A percentile compares a stretch with the other conserved stretches of the same genome.
These are phyloP conservation scores for Diloba caeruleocephala DNA, from an alignment of 2,888 invertebrate species.

Conservation along the genomic window DNA sequence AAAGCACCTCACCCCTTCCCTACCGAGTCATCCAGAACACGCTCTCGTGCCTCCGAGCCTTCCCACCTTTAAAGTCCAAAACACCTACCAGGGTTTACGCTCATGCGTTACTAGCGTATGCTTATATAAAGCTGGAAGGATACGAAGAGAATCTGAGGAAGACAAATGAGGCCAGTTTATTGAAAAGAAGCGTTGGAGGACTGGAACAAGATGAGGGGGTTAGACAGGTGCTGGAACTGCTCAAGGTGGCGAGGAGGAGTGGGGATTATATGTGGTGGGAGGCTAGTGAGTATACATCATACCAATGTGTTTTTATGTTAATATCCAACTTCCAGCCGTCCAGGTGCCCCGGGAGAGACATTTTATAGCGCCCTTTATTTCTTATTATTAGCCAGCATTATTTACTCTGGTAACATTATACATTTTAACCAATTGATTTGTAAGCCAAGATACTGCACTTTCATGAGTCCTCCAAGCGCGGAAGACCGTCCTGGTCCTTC, in stretches of 20 bases:
- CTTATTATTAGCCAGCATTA: too few relatives aligned
- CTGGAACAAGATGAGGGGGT: constrained; percentile 72
- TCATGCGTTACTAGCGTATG: constrained; percentile 72
- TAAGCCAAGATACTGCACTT: too few relatives aligned
- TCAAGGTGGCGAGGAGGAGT: constrained; percentile 71
- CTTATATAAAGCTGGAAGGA: constrained; percentile 69
- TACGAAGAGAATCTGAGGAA: constrained; percentile 71
- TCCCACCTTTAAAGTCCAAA: constrained; percentile 69
- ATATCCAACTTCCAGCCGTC: too few relatives aligned
- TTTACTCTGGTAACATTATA: too few relatives aligned
- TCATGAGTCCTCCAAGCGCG: too few relatives aligned
- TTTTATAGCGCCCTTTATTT: too few relatives aligned
- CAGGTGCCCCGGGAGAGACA: too few relatives aligned
- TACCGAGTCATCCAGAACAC: constrained; percentile 86
- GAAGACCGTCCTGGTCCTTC: too few relatives aligned
- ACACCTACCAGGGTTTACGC: constrained; percentile 71
- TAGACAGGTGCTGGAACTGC: constrained; percentile 66
- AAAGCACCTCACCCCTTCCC: constrained; percentile 86
- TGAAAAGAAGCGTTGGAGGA: constrained; percentile 53
- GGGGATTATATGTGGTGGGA: constrained; percentile 95
- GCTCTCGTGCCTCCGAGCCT: constrained; percentile 89
- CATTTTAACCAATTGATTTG: too few relatives aligned
- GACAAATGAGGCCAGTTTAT: constrained; percentile 63
- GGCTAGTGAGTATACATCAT: constrained; percentile 86
- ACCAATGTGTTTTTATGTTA: too few relatives aligned